Evolutionary conservation across 2,888 invertebrate species (phyloP).

Genomic region (Pyrgus malvae): DNA sequence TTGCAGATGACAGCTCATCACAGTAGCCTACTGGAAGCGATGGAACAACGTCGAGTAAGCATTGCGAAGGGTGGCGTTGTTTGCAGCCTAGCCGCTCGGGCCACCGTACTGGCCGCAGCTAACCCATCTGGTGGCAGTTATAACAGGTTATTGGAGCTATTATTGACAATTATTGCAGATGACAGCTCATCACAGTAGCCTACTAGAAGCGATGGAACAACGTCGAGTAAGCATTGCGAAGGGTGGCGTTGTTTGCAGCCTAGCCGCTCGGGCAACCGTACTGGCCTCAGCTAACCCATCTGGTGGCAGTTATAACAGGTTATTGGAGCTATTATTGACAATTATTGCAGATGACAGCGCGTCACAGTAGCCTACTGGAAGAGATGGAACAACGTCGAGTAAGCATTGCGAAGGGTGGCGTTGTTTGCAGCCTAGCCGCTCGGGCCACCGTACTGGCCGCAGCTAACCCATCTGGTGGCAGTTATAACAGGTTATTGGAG

Average conservation of each 20-base stretch:
- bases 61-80: conserved; percentile 94
- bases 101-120: conserved; percentile 95
- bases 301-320: conserved; percentile 92
- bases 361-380: conserved; percentile 89
- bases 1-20: conserved; percentile 47
- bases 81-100: conserved; percentile 90
- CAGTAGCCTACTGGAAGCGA: conserved; percentile 92
- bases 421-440: conserved; percentile 90
- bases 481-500: conserved; percentile 85
- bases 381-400: conserved; percentile 97
- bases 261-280: conserved; percentile 92
- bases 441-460: conserved; percentile 94
- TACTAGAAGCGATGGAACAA: conserved; percentile 97
- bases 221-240: conserved; percentile 95
- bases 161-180: not conserved
- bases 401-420: conserved; percentile 93
- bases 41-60: conserved; percentile 96
- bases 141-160: conserved; percentile 74
- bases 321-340: not conserved
- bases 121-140: conserved; percentile 96
- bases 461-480: conserved; percentile 95
- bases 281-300: conserved; percentile 96
- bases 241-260: conserved; percentile 90
- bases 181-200: conserved; percentile 79
- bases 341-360: conserved; percentile 35